Evolutionary conservation across 2,888 invertebrate species (phyloP), one percentile per base, ranked within the genome.

Genomic region (Orchestes rusci): DNA sequence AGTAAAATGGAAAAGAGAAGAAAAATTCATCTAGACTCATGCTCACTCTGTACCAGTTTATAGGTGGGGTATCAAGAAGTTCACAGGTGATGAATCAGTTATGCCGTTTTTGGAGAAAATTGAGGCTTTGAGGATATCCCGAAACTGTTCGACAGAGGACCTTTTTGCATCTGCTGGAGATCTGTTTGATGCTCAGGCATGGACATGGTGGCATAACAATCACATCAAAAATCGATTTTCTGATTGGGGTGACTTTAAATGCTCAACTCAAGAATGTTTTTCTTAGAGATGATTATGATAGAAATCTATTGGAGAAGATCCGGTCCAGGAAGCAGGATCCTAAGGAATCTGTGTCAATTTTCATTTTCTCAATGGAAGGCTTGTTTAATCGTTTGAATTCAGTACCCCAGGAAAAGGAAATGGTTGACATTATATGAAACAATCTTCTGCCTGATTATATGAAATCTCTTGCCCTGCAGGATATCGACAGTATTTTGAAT

Each of bases 81-180:
- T n/a, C n/a, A n/a, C n/a, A 12, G 16, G 16, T 2, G 16, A 39
- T 12, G 32, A 16, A 7, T 34, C 34, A 8, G 5, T 28, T 34
- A 35, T 23, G 17, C 15, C 34, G 3, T 41, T 41, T 41, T 28
- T 41, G n/a, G 41, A 34, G 16, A 33, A 27, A 16, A 23, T 41
- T 5, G 34, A 41, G 28, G 8, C 18, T 3, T 4, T 34, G 4
- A 16, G 28, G 28, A 27, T 41, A 27, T 12, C 34, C 8, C 13
- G 28, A 2, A 35, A 34, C 18, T 10, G 7, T 34, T 19, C 41
- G 23, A 27, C 17, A 2, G 28, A 41, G 2, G 34, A 41, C 8
- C 16, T 41, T 16, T 41, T 41, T 16, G 3, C 27, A 8, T 16
- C 16, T 2, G 41, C 41, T 5, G 16, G 20, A 3, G 20, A 34